phyloP scores from a whole-genome alignment of 2,113 vertebrate species.

The Poicephalus gulielmi region DNA sequence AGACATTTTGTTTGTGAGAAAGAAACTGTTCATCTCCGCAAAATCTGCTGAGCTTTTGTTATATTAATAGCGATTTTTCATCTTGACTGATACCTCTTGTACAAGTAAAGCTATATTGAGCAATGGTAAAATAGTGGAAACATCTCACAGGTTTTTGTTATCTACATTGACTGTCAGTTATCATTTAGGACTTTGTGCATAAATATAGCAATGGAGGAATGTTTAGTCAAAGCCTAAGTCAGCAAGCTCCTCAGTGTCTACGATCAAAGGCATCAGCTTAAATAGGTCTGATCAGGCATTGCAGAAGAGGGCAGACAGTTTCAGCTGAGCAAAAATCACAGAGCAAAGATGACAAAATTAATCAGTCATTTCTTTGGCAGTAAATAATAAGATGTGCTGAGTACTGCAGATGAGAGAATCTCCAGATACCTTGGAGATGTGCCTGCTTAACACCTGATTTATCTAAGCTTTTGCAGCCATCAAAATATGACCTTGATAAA shows the following conservation, averaged over 20 bases:
- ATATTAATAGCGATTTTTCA: slow-evolving; percentile 15
- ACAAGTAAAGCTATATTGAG: background rate
- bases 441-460: slow-evolving; percentile 78
- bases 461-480: slow-evolving; percentile 71
- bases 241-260: slow-evolving; percentile 57
- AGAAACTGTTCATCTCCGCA: slow-evolving; percentile 27
- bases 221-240: slow-evolving; percentile 69
- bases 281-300: slow-evolving; percentile 76
- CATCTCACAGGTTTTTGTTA: slow-evolving; percentile 50
- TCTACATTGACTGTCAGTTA: slow-evolving; percentile 71
- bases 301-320: slow-evolving; percentile 62
- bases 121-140: background rate
- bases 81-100: background rate
- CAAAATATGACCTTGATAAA: slow-evolving; percentile 75
- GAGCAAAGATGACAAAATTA: slow-evolving; percentile 81
- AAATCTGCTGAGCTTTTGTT: background rate
- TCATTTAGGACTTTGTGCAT: slow-evolving; percentile 62
- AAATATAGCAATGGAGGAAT: slow-evolving; percentile 64
- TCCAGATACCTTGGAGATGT: slow-evolving; percentile 73
- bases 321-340: slow-evolving; percentile 70
- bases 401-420: slow-evolving; percentile 76
- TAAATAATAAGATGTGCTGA: slow-evolving; percentile 81
- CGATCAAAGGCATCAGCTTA: slow-evolving; percentile 78
- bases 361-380: slow-evolving; percentile 79
- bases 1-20: slow-evolving; percentile 27